Evolutionary conservation across 2,797 vertebrate genomes (phyloP).

Genomic region (Danio aesculapii): DNA sequence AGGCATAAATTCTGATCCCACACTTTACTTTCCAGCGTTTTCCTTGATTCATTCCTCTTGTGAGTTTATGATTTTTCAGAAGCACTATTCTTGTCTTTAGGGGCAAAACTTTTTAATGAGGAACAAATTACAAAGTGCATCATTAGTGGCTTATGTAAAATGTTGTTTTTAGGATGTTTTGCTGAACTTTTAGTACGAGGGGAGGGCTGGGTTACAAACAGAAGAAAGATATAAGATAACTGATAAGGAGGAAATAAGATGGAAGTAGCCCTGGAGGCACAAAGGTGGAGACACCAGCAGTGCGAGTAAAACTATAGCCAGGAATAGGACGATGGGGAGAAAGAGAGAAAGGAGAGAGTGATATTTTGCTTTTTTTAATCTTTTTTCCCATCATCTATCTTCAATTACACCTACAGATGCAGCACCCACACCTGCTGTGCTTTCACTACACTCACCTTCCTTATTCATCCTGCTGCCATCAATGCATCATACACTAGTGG

Average conservation of each 20-base stretch:
- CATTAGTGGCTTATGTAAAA: slow-evolving; percentile 45
- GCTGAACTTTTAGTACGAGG: slow-evolving; percentile 33
- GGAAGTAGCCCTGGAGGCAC: not conserved
- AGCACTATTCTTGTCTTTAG: slow-evolving; percentile 12
- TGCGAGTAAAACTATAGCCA: not conserved
- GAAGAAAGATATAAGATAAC: not conserved
- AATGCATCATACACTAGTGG: not conserved
- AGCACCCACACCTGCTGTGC: slow-evolving; percentile 36
- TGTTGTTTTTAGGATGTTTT: slow-evolving; percentile 27
- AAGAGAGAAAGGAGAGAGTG: slow-evolving; percentile 7
- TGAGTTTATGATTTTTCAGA: not conserved
- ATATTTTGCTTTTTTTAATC: slow-evolving; percentile 12
- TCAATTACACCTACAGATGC: slow-evolving; percentile 32
- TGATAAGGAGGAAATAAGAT: slow-evolving; percentile 20
- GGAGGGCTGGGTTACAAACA: slow-evolving; percentile 3
- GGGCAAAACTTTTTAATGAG: slow-evolving; percentile 27
- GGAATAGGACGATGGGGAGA: slow-evolving; percentile 8
- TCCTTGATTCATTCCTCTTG: not conserved
- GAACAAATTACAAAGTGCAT: slow-evolving; percentile 3
- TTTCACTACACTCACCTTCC: slow-evolving; percentile 21
- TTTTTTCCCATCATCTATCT: slow-evolving; percentile 28
- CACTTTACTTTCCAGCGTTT: not conserved
- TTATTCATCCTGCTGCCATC: slow-evolving; percentile 18
- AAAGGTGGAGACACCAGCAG: not conserved
- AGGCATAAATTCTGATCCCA: not conserved